Evolutionary conservation across 1,140 invertebrate species (phyloP), one percentile per base, ranked within the genome.

Genomic region (Drosophila lacertosa): DNA sequence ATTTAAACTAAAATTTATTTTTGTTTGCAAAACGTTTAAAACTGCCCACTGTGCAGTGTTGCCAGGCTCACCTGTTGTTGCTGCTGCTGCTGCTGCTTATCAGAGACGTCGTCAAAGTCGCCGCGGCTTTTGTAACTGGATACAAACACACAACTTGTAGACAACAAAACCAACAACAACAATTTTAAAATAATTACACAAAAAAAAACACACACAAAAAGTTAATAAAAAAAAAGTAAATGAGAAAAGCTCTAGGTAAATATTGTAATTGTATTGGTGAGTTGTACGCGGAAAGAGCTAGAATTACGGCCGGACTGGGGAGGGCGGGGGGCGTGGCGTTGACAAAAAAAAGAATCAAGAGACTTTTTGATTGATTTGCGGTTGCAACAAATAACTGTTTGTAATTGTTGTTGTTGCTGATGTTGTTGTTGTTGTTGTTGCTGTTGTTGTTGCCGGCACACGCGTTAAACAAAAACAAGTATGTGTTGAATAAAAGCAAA

Each of bases 101-200:
- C 63, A 35, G 51, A 40, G 26, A 45, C 16, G 26, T 37, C 20
- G 70, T 53, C 57, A 48, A 16, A n/a, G n/a, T n/a, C 55, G 74
- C 68, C 74, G 75, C 58, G 66, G 60, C 64, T 64, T 77, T 78
- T 64, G 82, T 88, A 86, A 86, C 64, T 75, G 63, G 47, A 84
- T 73, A 84, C 74, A 32, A 55, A 26, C 50, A 48, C 50, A 48
- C 47, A 64, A 63, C 32, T 42, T 57, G 37, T 42, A n/a, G 13
- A 18, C 11, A 44, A 60, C 18, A 40, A 45, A 45, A n/a, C n/a
- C 54, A 58, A 18, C 40, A 44, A n/a, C 16, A 65, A 48, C 51
- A 40, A 54, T 54, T 39, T 26, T n/a, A n/a, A 47, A 47, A 26
- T 10, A 55, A 47, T 32, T 15, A n/a, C n/a, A n/a, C n/a, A 47